These are phyloP conservation scores for Oenanthe melanoleuca DNA, from an alignment of 2,113 vertebrate genomes.

Conservation along the genomic window DNA sequence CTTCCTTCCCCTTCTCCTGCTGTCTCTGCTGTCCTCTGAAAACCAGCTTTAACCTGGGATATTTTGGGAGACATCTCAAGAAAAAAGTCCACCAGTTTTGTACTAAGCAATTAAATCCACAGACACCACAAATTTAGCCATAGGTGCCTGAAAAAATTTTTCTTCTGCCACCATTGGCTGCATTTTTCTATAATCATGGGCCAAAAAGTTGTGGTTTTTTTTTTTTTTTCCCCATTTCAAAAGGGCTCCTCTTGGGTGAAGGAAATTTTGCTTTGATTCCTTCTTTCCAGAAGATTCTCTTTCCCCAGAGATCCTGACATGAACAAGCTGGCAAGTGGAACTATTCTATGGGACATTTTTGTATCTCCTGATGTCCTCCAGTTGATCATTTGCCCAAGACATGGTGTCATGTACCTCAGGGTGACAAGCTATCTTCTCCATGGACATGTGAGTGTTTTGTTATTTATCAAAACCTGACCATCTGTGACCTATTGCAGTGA, in stretches of 20 bases:
- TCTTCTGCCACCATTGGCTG: not conserved
- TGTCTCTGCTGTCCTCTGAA: not conserved
- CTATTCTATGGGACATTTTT: not conserved
- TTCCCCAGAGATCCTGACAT: not conserved
- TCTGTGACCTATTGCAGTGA: not conserved
- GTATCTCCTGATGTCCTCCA: not conserved
- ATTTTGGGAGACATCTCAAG: not conserved
- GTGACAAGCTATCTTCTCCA: not conserved
- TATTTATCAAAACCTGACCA: not conserved
- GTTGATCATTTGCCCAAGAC: not conserved
- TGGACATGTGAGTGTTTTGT: accelerated
- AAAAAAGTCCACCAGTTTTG: not conserved
- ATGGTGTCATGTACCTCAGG: not conserved
- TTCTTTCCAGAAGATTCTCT: not conserved
- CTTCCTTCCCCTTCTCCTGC: too few species aligned
- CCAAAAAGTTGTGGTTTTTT: not conserved
- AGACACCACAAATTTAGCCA: not conserved
- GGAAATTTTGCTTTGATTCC: not conserved
- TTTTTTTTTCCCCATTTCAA: not conserved
- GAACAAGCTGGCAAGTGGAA: not conserved
- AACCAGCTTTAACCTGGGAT: not conserved
- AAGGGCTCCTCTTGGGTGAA: not conserved
- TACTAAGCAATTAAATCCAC: not conserved
- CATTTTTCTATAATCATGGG: not conserved
- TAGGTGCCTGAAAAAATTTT: not conserved